Evolutionary conservation across 1,140 invertebrate species (phyloP).

Genomic region (Anoplophora glabripennis): DNA sequence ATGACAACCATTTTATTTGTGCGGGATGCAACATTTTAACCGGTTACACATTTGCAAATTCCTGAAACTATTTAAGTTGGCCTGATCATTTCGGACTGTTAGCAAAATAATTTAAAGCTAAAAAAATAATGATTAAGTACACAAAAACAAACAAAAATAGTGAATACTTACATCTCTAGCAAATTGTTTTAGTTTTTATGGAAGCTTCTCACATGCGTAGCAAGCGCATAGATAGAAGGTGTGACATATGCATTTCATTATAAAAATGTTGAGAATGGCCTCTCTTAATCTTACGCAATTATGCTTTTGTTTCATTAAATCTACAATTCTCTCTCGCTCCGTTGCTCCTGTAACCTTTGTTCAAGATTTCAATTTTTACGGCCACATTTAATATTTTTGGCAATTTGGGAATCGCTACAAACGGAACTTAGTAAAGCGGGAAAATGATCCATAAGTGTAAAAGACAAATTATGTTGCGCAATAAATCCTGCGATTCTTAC

Average conservation of each 20-base stretch:
- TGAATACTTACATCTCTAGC: too few species aligned
- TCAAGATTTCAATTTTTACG: slow-evolving; percentile 9
- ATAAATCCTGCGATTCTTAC: slow-evolving; percentile 6
- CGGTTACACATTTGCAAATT: not conserved
- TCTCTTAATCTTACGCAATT: too few species aligned
- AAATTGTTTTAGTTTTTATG: too few species aligned
- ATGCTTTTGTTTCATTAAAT: slow-evolving; percentile 31
- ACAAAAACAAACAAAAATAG: too few species aligned
- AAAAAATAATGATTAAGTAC: too few species aligned
- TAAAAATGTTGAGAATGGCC: too few species aligned
- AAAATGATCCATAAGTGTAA: slow-evolving; percentile 1
- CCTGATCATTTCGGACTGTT: too few species aligned
- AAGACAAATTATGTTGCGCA: slow-evolving; percentile 24
- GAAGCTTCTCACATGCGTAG: too few species aligned
- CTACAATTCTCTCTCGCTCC: slow-evolving; percentile 21
- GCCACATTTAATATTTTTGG: not conserved
- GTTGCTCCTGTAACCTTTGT: slow-evolving; percentile 4
- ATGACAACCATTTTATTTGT: slow-evolving; percentile 36
- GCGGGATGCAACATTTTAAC: slow-evolving; percentile 30
- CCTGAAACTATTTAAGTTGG: too few species aligned
- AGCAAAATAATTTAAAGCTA: too few species aligned
- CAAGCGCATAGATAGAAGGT: too few species aligned
- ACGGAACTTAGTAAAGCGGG: slow-evolving; percentile 8
- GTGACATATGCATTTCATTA: too few species aligned
- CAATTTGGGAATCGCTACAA: slow-evolving; percentile 16